A percentile compares a stretch with the other conserved stretches of the same genome.
phyloP scores from a whole-genome alignment of 2,888 invertebrate genomes.

The Lithophane socia region DNA sequence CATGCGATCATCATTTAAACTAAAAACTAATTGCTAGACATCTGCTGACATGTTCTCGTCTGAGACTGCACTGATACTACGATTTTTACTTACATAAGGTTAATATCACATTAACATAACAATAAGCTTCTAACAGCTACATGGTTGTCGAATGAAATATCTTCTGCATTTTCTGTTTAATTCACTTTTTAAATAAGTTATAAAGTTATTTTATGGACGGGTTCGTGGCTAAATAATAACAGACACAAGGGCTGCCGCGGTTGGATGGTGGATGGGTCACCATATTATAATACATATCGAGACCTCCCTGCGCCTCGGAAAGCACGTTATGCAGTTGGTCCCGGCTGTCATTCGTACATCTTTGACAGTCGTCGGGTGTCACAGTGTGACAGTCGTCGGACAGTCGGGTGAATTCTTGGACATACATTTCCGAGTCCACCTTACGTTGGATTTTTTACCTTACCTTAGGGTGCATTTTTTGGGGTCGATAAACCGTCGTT shows the following conservation, averaged over 20 bases:
- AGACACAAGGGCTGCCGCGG: background rate
- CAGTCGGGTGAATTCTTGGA: too few species aligned
- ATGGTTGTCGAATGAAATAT: conserved; percentile 19
- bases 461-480: too few species aligned
- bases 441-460: too few species aligned
- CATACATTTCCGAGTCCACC: too few species aligned
- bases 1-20: conserved; percentile 7
- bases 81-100: background rate
- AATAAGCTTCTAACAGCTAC: background rate
- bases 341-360: background rate
- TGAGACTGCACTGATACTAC: conserved; percentile 1
- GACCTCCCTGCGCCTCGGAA: background rate
- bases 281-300: background rate
- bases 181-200: background rate
- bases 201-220: background rate
- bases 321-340: too few species aligned
- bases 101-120: background rate
- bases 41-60: background rate
- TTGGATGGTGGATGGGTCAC: background rate
- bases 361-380: too few species aligned
- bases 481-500: too few species aligned
- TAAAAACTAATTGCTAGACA: background rate
- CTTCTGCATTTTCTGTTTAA: background rate
- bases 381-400: too few species aligned
- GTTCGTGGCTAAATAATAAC: background rate